Evolutionary conservation across 2,797 vertebrate species (phyloP), one percentile per base, ranked within the genome.

Genomic region (Prionace glauca): DNA sequence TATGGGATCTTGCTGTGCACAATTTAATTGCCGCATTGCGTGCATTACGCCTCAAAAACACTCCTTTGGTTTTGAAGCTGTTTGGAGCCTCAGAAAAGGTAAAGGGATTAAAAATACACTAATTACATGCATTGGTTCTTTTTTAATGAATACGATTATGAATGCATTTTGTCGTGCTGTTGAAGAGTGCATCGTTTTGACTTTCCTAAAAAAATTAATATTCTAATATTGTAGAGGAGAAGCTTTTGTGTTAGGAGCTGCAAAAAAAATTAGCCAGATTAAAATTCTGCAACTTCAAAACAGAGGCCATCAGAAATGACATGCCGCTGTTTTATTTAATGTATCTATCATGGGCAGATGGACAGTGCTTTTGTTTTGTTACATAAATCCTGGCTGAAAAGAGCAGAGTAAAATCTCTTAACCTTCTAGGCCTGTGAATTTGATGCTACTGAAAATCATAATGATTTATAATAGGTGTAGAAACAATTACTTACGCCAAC

Each of bases 301-400:
- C 22, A 93, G 91, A 71, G 67, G 18, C 91, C 36, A 71, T 93
- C 71, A 93, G 69, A 65, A 93, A 32, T 71, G 65, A 71, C 91
- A 45, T 2, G 26, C 62, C 45, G n/a, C 71, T 93, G 65, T 71
- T 93, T 69, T 71, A 93, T 93, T 93, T 71, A 90, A 71, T 93
- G 67, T 90, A 71, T 71, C 69, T 71, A 71, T 93, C 45, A 65
- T 29, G 22, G 7, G 36, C 91, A 93, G 91, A 71, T 93, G 91
- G n/a, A 71, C 62, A 65, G 62, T 65, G 62, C 62, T 14, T 26
- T 41, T 93, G 91, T 93, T 93, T 36, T 24, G 91, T 71, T 93
- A 69, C 67, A 93, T 93, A 71, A 93, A 93, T 93, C 91, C 67
- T 71, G 24, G 65, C 62, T 93, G 45, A 67, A 93, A 93, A 71